Evolutionary conservation across 92 coral and sea anemone species (phyloP), one percentile per base, ranked within the genome.

Genomic region (Epizoanthus scotinus): DNA sequence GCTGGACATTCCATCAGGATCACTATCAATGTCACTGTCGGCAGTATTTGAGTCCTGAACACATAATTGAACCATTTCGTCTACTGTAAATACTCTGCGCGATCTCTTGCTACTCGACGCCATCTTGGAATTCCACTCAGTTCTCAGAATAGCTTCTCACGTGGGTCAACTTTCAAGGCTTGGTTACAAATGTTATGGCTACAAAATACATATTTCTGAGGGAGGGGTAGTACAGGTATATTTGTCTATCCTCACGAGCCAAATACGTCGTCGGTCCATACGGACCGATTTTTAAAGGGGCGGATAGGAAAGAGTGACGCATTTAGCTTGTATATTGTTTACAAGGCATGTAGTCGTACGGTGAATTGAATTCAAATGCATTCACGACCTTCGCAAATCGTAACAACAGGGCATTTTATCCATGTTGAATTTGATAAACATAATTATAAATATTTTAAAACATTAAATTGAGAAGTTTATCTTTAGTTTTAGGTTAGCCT

Each of bases 241-340:
- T 67, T 67, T 67, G 57, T 69, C 58, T 58, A 44, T 47, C 58
- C 36, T 69, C 74, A 69, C 74, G 36, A 69, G 47, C 72, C 74
- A 69, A 69, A 69, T 69, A 69, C 36, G 74, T 69, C 74, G 42
- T 68, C 73, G 56, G 57, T 38, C 72, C 72, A 28, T 67, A 67
- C 55, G 54, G 72, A 67, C 70, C 50, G 70, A 67, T 67, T 67
- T 67, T 67, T 66, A 28, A 67, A 34, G 40, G 54, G 55, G 55
- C 72, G 72, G 72, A 67, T 65, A 31, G 70, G 44, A 65, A 65
- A 65, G 42, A 29, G 70, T 65, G n/a, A n/a, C n/a, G n/a, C n/a
- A n/a, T n/a, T n/a, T n/a, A n/a, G n/a, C n/a, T n/a, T n/a, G n/a
- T n/a, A n/a, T n/a, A n/a, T n/a, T n/a, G n/a, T n/a, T n/a, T n/a